Conservation (phyloP, 2,113 vertebrate species). For the Ciconia maguari region DNA sequence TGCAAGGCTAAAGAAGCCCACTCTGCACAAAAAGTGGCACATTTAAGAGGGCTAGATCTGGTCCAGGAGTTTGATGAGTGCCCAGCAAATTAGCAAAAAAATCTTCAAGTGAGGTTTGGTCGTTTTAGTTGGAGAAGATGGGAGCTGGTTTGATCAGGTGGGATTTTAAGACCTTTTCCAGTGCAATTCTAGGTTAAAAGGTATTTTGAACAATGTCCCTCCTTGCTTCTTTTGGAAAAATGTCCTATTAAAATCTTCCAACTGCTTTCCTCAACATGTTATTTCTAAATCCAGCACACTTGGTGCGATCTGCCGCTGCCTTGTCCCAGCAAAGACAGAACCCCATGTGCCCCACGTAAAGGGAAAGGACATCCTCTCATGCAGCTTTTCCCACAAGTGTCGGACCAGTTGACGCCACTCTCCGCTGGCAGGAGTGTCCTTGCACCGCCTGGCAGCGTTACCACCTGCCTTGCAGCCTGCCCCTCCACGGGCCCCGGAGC, state of each 20-base stretch:
- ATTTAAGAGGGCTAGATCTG: not conserved
- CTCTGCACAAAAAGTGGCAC: not conserved
- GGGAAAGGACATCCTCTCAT: not conserved
- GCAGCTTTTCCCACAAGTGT: not conserved
- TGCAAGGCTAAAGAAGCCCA: not conserved
- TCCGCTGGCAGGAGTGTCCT: not conserved
- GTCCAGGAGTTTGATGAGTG: not conserved
- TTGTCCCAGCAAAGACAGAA: not conserved
- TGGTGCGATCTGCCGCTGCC: no score
- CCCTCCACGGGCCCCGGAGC: rapidly evolving
- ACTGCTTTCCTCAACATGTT: not conserved
- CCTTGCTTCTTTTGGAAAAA: not conserved
- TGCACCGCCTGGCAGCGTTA: rapidly evolving
- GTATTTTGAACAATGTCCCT: not conserved
- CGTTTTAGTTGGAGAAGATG: not conserved
- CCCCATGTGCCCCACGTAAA: not conserved
- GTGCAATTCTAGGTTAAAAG: not conserved
- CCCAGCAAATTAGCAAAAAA: not conserved
- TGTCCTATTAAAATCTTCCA: not conserved
- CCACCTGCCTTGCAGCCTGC: not conserved
- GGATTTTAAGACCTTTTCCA: not conserved
- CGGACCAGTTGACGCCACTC: not conserved
- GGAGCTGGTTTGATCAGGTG: not conserved
- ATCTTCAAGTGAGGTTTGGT: not conserved
- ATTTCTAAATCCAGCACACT: not conserved